Conservation (phyloP, 1,140 invertebrate genomes). For the Macrobrachium nipponense region DNA sequence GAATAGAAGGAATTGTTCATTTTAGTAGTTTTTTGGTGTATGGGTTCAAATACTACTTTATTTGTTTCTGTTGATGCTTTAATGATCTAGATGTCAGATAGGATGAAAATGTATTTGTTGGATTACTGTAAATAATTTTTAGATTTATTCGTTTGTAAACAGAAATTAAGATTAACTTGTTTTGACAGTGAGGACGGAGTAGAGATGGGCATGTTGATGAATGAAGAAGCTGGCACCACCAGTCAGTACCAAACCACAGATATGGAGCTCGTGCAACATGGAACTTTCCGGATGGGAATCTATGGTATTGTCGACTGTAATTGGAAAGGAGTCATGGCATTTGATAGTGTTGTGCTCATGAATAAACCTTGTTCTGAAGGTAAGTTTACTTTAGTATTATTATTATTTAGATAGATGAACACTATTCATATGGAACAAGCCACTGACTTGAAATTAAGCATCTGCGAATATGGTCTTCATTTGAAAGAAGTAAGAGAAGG, state of each 20-base stretch:
- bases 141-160: not conserved
- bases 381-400: not conserved
- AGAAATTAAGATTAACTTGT: not conserved
- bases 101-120: no score
- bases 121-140: not conserved
- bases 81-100: no score
- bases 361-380: slow-evolving; percentile 36
- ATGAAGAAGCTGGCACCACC: not conserved
- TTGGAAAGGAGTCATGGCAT: slow-evolving; percentile 29
- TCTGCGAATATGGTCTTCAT: no score
- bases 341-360: slow-evolving; percentile 18
- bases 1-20: no score
- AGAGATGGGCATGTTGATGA: slow-evolving; percentile 27
- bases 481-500: no score
- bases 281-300: slow-evolving; percentile 3
- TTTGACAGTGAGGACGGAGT: not conserved
- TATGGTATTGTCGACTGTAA: not conserved
- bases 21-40: no score
- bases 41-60: no score
- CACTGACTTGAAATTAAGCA: no score
- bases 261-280: slow-evolving; percentile 22
- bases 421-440: no score
- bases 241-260: slow-evolving; percentile 25
- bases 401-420: no score
- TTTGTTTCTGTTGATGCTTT: no score